Percentiles rank a stretch among this genome's conserved stretches.
phyloP scores from a whole-genome alignment of 2,113 vertebrate genomes.

The Gymnocephalus cernua region DNA sequence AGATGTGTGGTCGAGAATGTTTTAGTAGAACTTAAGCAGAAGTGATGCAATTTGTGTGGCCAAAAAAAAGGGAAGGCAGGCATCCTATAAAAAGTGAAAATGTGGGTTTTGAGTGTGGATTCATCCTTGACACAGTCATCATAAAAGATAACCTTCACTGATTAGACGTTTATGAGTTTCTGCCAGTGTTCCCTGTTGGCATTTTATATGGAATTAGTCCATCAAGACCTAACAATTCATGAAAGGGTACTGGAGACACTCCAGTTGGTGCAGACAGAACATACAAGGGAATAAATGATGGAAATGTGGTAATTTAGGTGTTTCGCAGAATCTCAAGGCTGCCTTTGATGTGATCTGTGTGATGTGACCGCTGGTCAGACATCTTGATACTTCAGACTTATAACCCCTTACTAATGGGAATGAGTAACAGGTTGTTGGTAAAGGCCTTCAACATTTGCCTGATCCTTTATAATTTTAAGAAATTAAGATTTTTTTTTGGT shows the following conservation, averaged over 20 bases:
- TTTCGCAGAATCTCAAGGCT: constrained; percentile 14
- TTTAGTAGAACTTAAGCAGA: constrained; percentile 6
- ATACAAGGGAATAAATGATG: constrained; percentile 24
- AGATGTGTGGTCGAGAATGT: constrained; percentile 47
- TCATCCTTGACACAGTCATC: constrained; percentile 19
- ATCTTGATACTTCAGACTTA: constrained; percentile 28
- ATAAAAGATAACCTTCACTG: constrained; percentile 36
- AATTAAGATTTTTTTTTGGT: not conserved
- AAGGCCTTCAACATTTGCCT: constrained; percentile 37
- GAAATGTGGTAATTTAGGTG: constrained; percentile 27
- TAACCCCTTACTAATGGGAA: not conserved
- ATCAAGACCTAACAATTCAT: constrained; percentile 55
- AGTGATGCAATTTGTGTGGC: not conserved
- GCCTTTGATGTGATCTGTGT: constrained; percentile 9
- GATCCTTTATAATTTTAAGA: constrained; percentile 35
- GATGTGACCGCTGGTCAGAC: constrained; percentile 31
- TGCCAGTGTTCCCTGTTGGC: constrained; percentile 36
- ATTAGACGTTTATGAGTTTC: constrained; percentile 39
- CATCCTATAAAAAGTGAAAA: constrained; percentile 11
- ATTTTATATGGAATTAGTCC: constrained; percentile 44
- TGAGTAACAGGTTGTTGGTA: constrained; percentile 3
- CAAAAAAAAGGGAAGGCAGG: not conserved
- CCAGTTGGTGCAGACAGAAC: constrained; percentile 5
- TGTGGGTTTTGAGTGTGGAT: not conserved
- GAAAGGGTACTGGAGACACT: constrained; percentile 34